Base-by-base conservation (phyloP, 2,888 invertebrate species). In the Lampropteryx suffumata region DNA sequence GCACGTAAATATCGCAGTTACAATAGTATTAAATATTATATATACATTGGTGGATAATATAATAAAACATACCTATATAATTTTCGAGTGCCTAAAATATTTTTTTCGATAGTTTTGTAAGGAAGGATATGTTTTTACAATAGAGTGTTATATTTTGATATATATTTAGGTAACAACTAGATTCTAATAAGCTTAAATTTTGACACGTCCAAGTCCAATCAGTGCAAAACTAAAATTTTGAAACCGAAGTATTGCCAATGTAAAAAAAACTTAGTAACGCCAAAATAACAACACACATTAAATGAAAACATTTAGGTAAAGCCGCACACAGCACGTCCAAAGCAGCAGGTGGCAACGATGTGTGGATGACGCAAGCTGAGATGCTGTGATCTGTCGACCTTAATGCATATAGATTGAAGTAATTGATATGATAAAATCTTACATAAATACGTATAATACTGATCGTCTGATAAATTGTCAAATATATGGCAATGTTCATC, bases 291-390 rank as follows among this genome's bases (percentile, higher is more conserved):
- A 67, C 68, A 69, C 62, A 60, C 45, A 62, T 52, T 39, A 39
- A 64, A 59, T 56, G 42, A 57, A 47, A 37, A 42, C 32, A 45
- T 26, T 35, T 36, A 17, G 57, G 6, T 48, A 30, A 70, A 71
- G 66, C 68, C 57, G 61, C 62, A 56, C 62, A 61, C 58, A 67
- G 70, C 68, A 74, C 71, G 73, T 71, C 57, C 59, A 71, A 82
- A 80, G 79, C 82, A 80, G 79, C 80, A 59, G 70, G 79, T 82
- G 79, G 79, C 80, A 59, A 69, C 76, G 73, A 59, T 70, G 59
- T 67, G 74, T 74, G 73, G 73, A 73, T 76, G 74, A 73, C 67
- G 69, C 69, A 76, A 77, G 78, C 80, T 64, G 70, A 67, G 67
- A 73, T 73, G 71, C 64, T 65, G 75, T 76, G 72, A 67, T 61